Conservation (phyloP, 1,140 invertebrate genomes). For the Leptinotarsa defecta region DNA sequence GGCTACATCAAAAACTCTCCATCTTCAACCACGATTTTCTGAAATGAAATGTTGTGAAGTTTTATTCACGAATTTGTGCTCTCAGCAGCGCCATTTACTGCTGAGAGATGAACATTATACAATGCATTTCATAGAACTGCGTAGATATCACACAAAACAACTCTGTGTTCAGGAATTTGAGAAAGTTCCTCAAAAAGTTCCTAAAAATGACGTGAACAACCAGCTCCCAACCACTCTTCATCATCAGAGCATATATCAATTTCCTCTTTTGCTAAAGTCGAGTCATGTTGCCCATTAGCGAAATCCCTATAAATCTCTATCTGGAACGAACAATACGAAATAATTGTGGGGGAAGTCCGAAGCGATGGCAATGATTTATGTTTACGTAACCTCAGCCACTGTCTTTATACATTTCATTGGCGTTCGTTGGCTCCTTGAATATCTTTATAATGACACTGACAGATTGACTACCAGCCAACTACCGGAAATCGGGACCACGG, state of each 20-base stretch:
- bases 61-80: too few species aligned
- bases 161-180: too few species aligned
- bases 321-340: slow-evolving; percentile 26
- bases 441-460: slow-evolving; percentile 29
- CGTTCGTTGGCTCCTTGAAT: slow-evolving; percentile 22
- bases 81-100: too few species aligned
- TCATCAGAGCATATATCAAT: background rate
- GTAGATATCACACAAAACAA: too few species aligned
- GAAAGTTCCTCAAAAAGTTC: too few species aligned
- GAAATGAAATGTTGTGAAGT: too few species aligned
- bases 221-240: background rate
- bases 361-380: slow-evolving; percentile 23
- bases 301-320: slow-evolving; percentile 26
- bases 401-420: slow-evolving; percentile 30
- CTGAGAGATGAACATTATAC: too few species aligned
- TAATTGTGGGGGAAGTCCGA: slow-evolving; percentile 26
- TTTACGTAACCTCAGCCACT: slow-evolving; percentile 28
- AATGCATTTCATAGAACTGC: too few species aligned
- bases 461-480: slow-evolving; percentile 16
- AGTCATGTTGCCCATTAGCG: slow-evolving; percentile 20
- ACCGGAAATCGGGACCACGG: slow-evolving; percentile 22
- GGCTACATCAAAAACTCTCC: too few species aligned
- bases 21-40: too few species aligned
- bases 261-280: background rate
- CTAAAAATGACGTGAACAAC: too few species aligned